A percentile compares a stretch with the other conserved stretches of the same genome.
Conservation (phyloP, 2,797 vertebrate species). For the Betta splendens region DNA sequence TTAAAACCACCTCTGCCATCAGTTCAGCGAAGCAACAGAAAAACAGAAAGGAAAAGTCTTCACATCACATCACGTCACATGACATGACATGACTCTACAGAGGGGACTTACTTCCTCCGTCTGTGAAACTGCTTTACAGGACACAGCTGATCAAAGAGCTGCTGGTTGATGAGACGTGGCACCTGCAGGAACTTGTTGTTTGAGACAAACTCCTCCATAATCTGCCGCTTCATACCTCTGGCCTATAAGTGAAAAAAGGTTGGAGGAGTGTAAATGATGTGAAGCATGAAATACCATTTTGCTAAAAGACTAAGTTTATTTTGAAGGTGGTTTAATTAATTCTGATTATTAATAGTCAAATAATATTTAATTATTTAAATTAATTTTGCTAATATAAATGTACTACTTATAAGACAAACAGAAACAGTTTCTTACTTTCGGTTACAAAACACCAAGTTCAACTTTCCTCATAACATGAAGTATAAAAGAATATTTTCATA, state of each 20-base stretch:
- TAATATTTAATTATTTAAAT: too few species aligned
- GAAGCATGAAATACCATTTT: neutral
- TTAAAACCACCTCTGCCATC: too few species aligned
- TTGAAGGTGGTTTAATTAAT: too few species aligned
- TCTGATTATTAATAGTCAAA: too few species aligned
- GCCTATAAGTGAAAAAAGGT: constrained; percentile 72
- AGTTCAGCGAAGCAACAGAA: too few species aligned
- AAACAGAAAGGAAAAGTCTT: too few species aligned
- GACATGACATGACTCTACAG: neutral
- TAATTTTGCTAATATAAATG: too few species aligned
- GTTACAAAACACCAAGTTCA: neutral
- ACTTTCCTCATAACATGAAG: neutral
- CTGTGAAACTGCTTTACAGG: constrained; percentile 93
- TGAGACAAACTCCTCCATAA: constrained; percentile 92
- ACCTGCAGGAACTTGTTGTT: constrained; percentile 94
- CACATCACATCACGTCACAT: too few species aligned
- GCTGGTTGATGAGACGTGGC: constrained; percentile 91
- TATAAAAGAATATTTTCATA: neutral
- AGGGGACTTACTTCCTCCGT: constrained; percentile 79
- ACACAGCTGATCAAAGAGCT: constrained; percentile 94
- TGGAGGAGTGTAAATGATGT: neutral
- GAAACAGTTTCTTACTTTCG: neutral
- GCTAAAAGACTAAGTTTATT: neutral
- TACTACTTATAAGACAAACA: too few species aligned
- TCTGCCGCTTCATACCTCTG: constrained; percentile 90